A percentile compares a stretch with the other conserved stretches of the same genome.
These are phyloP conservation scores for Corythaeola cristata DNA, from an alignment of 2,113 vertebrate species.

Conservation along the genomic window DNA sequence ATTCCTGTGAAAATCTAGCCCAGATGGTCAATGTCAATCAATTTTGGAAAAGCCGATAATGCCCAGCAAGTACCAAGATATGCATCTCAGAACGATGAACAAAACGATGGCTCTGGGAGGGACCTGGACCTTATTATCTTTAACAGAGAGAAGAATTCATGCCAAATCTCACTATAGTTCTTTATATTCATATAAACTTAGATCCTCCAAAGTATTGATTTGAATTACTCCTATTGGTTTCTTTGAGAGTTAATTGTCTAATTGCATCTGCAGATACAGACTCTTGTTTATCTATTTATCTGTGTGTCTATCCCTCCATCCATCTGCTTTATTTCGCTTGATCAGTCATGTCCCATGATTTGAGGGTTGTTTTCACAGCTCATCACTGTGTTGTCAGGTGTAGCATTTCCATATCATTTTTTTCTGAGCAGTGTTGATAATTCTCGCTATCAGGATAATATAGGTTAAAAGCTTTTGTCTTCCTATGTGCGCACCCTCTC, in stretches of 20 bases:
- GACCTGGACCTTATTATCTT: not conserved
- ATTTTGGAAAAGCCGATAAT: not conserved
- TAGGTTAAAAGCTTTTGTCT: not conserved
- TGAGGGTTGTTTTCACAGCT: not conserved
- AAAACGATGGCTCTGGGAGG: not conserved
- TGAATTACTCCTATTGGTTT: not conserved
- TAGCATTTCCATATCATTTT: not conserved
- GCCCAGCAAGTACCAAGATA: not conserved
- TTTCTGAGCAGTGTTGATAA: not conserved
- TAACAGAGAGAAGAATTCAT: not conserved
- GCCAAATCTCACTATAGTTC: not conserved
- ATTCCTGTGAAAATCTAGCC: not conserved
- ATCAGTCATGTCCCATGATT: not conserved
- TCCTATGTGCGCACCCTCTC: not conserved
- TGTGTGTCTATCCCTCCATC: not conserved
- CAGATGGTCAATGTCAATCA: not conserved
- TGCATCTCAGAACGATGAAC: rapidly evolving
- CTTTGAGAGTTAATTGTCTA: not conserved
- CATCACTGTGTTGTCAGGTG: not conserved
- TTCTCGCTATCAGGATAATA: not conserved
- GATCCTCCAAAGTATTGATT: not conserved
- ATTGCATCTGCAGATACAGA: not conserved
- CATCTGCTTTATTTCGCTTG: not conserved
- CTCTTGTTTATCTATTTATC: not conserved
- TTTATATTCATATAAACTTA: not conserved